These are phyloP conservation scores for Sebastes trivittatus DNA, from an alignment of 2,797 vertebrate species.

Conservation along the genomic window DNA sequence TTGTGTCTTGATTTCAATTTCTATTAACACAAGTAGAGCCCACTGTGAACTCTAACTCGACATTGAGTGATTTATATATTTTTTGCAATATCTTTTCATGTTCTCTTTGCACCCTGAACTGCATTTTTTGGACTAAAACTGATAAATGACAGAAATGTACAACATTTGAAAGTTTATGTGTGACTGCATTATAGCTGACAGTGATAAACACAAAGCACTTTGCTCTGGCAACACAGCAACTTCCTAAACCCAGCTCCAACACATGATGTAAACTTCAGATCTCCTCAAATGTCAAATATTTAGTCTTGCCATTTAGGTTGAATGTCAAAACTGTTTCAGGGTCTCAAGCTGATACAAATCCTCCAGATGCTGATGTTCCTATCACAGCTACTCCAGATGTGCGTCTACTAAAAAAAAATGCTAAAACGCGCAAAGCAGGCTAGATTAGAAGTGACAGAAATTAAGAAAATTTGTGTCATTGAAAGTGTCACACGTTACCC, in stretches of 20 bases:
- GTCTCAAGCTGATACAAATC: slow-evolving; percentile 30
- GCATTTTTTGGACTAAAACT: not conserved
- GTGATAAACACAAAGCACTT: not conserved
- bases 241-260: slow-evolving; percentile 3
- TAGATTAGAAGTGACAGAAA: slow-evolving; percentile 63
- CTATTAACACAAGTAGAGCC: not conserved
- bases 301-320: slow-evolving; percentile 19
- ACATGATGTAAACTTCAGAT: slow-evolving; percentile 23
- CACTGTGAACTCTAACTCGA: not conserved
- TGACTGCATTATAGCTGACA: not conserved
- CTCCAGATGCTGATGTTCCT: slow-evolving; percentile 25
- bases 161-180: not conserved
- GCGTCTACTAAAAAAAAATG: not conserved
- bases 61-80: not conserved
- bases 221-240: not conserved
- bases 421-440: not conserved
- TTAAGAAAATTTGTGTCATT: slow-evolving; percentile 33
- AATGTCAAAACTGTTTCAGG: slow-evolving; percentile 23
- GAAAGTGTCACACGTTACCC: slow-evolving; percentile 51
- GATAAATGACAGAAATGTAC: not conserved
- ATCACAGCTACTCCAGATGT: slow-evolving; percentile 39
- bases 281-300: slow-evolving; percentile 39
- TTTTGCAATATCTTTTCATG: not conserved
- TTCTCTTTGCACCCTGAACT: not conserved
- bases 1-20: not conserved